Percentiles rank a stretch among this genome's conserved stretches.
phyloP scores from a whole-genome alignment of 2,888 invertebrate species.

The Resseliella maxima region DNA sequence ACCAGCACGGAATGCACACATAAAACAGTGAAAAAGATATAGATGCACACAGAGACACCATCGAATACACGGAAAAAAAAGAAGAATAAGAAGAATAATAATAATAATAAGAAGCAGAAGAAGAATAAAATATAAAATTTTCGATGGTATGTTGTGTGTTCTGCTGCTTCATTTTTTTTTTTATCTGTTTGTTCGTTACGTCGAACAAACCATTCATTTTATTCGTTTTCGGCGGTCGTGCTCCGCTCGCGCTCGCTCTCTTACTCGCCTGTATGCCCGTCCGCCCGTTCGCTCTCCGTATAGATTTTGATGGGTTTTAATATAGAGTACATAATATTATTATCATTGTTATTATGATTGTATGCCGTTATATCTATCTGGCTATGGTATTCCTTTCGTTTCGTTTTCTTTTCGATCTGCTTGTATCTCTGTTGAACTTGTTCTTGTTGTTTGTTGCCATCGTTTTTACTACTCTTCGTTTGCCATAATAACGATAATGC shows the following conservation, averaged over 20 bases:
- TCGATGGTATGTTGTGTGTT: not conserved
- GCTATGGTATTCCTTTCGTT: constrained; percentile 28
- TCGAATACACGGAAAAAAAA: not conserved
- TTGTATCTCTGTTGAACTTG: not conserved
- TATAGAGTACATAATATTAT: constrained; percentile 53
- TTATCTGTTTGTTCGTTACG: not conserved
- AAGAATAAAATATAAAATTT: constrained; percentile 17
- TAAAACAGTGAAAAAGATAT: constrained; percentile 38
- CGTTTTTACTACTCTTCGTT: constrained; percentile 46
- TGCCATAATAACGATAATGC: constrained; percentile 50
- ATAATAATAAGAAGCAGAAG: too few relatives aligned
- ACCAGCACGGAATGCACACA: not conserved
- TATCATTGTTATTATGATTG: constrained; percentile 53
- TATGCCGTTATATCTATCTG: constrained; percentile 49
- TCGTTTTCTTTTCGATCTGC: not conserved
- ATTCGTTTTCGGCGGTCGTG: constrained; percentile 45
- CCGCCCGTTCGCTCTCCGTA: not conserved
- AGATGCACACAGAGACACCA: constrained; percentile 33
- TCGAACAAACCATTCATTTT: constrained; percentile 53
- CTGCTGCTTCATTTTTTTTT: not conserved
- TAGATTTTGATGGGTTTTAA: constrained; percentile 53
- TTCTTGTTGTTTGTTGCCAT: constrained; percentile 49
- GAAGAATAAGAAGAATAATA: not conserved
- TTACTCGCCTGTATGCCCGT: not conserved
- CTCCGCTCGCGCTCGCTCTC: not conserved